These are phyloP conservation scores for Gymnoscopelus braueri DNA, from an alignment of 2,797 vertebrate genomes.

Conservation along the genomic window DNA sequence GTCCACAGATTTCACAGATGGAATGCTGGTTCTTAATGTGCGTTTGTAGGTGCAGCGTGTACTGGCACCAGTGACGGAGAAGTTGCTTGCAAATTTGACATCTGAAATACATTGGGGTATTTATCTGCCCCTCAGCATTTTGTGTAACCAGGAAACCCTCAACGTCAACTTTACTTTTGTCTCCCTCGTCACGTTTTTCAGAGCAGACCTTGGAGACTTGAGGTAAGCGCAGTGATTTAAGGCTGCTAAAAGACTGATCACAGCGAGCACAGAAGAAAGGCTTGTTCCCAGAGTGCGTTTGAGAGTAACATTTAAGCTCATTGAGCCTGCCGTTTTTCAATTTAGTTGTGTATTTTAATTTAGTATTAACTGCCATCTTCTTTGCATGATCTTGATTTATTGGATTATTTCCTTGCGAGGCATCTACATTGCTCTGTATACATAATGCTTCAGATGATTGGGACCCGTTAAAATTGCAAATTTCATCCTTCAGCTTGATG, in stretches of 20 bases:
- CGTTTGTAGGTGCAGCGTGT: slow-evolving; percentile 56
- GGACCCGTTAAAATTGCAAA: background rate
- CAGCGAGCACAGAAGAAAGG: slow-evolving; percentile 52
- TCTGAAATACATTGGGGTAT: slow-evolving; percentile 45
- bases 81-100: slow-evolving; percentile 58
- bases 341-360: background rate
- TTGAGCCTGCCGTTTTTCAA: slow-evolving; percentile 9
- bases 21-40: slow-evolving; percentile 33
- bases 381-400: background rate
- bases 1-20: slow-evolving; percentile 50
- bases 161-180: slow-evolving; percentile 7
- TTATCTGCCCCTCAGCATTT: slow-evolving; percentile 27
- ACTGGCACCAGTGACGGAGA: slow-evolving; percentile 55
- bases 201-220: slow-evolving; percentile 41
- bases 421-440: background rate
- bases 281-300: slow-evolving; percentile 43
- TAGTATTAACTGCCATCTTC: background rate
- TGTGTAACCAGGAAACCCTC: slow-evolving; percentile 43
- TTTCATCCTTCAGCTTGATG: background rate
- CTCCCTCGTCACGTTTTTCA: slow-evolving; percentile 2
- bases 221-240: slow-evolving; percentile 36
- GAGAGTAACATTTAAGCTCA: slow-evolving; percentile 47
- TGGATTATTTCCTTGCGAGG: background rate
- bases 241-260: slow-evolving; percentile 35
- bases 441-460: background rate